Conservation (phyloP, 64 coral and sea anemone species). For the Dendrophyllia cribrosa region DNA sequence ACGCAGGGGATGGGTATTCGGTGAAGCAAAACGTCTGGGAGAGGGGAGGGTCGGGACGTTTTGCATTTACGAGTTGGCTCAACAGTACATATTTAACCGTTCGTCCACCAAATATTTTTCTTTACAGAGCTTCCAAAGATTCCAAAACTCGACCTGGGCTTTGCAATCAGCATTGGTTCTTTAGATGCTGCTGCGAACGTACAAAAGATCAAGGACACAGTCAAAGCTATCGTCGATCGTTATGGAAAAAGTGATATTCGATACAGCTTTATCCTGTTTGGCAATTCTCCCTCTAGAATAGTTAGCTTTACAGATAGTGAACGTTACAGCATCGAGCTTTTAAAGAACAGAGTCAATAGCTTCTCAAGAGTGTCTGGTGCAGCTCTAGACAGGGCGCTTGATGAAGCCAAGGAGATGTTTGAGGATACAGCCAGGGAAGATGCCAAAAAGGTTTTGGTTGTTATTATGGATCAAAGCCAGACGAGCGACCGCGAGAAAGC, state of each 20-base stretch:
- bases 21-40: too few relatives aligned
- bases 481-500: not conserved
- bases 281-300: slow-evolving; percentile 11
- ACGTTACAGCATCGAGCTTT: not conserved
- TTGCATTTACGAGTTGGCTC: too few relatives aligned
- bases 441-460: slow-evolving; percentile 82
- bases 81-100: too few relatives aligned
- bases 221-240: slow-evolving; percentile 66
- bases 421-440: slow-evolving; percentile 58
- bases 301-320: slow-evolving; percentile 45
- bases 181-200: slow-evolving; percentile 49
- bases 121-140: slow-evolving; percentile 65
- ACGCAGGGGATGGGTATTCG: too few relatives aligned
- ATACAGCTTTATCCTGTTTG: slow-evolving; percentile 61
- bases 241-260: slow-evolving; percentile 61
- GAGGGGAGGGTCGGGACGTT: too few relatives aligned
- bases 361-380: slow-evolving; percentile 20
- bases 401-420: slow-evolving; percentile 63
- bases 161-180: slow-evolving; percentile 71
- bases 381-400: slow-evolving; percentile 51
- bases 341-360: slow-evolving; percentile 14
- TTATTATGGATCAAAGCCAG: slow-evolving; percentile 27
- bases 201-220: slow-evolving; percentile 62
- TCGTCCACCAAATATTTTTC: not conserved
- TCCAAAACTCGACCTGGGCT: slow-evolving; percentile 72